Percentiles rank a stretch among this genome's conserved stretches.
Conservation (phyloP, 1,140 invertebrate genomes). For the Drosophila tsacasi region DNA sequence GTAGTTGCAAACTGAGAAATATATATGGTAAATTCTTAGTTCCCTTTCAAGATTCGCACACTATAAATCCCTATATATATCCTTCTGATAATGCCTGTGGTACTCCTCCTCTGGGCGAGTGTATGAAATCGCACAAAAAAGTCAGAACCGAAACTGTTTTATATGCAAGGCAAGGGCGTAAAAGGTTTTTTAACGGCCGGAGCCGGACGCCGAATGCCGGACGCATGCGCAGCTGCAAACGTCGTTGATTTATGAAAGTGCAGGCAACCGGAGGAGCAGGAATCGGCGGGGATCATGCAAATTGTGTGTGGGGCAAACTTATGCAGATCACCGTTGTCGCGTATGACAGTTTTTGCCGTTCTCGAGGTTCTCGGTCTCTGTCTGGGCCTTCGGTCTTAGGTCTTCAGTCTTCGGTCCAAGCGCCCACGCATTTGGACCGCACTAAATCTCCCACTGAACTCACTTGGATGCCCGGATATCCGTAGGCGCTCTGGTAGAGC, state of each 20-base stretch:
- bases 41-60: neutral
- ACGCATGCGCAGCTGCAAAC: conserved; percentile 82
- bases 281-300: conserved; percentile 60
- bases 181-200: conserved; percentile 71
- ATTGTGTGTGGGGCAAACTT: conserved; percentile 47
- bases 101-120: conserved; percentile 16
- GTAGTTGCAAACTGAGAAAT: no score
- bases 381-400: neutral
- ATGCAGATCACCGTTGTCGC: conserved; percentile 27
- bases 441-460: conserved; percentile 40
- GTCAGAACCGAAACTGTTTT: conserved; percentile 71
- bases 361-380: neutral
- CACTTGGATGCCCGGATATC: conserved; percentile 84
- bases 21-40: no score
- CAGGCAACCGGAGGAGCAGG: conserved; percentile 57
- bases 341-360: conserved; percentile 64
- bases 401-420: neutral
- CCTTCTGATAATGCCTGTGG: conserved; percentile 1
- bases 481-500: conserved; percentile 85
- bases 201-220: conserved; percentile 34
- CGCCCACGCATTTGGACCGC: conserved; percentile 10
- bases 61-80: neutral
- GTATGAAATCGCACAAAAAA: conserved; percentile 49
- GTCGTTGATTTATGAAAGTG: conserved; percentile 82
- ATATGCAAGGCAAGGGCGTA: conserved; percentile 82